Evolutionary conservation across 2,797 vertebrate genomes (phyloP).

Genomic region (Nyctibius grandis): DNA sequence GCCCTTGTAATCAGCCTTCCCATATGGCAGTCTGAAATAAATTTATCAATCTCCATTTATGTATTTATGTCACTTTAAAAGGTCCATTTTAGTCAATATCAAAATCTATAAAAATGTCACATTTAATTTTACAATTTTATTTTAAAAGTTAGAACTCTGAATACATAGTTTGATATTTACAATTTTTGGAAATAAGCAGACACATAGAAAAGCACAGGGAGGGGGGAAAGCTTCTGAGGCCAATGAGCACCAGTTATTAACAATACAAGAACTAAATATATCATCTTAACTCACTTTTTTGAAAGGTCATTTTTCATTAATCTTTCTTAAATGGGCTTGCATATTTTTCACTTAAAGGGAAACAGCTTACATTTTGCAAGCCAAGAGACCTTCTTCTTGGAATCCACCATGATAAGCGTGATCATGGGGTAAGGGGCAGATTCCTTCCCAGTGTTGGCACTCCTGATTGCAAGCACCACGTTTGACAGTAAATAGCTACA

Average conservation of each 20-base stretch:
- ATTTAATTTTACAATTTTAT: slow-evolving; percentile 44
- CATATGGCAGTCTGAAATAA: slow-evolving; percentile 63
- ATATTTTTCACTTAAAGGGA: slow-evolving; percentile 13
- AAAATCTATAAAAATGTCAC: slow-evolving; percentile 39
- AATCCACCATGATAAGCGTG: not conserved
- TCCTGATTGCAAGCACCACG: not conserved
- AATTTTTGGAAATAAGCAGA: not conserved
- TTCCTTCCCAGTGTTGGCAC: not conserved
- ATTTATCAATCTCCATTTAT: slow-evolving; percentile 51
- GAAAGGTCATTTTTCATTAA: slow-evolving; percentile 30
- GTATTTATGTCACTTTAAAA: slow-evolving; percentile 51
- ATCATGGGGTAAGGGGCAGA: not conserved
- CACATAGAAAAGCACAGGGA: not conserved
- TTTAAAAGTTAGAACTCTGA: not conserved
- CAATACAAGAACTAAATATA: slow-evolving; percentile 8
- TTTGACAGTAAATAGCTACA: not conserved
- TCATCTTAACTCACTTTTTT: slow-evolving; percentile 5
- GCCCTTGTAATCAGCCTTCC: slow-evolving; percentile 54
- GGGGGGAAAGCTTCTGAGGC: not conserved
- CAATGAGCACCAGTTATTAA: not conserved
- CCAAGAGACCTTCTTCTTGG: not conserved
- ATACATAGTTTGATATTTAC: slow-evolving; percentile 40
- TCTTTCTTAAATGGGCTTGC: not conserved
- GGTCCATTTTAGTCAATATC: slow-evolving; percentile 42
- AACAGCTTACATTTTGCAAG: not conserved